Evolutionary conservation across 2,888 invertebrate species (phyloP), one percentile per base, ranked within the genome.

Genomic region (Watsonalla binaria): DNA sequence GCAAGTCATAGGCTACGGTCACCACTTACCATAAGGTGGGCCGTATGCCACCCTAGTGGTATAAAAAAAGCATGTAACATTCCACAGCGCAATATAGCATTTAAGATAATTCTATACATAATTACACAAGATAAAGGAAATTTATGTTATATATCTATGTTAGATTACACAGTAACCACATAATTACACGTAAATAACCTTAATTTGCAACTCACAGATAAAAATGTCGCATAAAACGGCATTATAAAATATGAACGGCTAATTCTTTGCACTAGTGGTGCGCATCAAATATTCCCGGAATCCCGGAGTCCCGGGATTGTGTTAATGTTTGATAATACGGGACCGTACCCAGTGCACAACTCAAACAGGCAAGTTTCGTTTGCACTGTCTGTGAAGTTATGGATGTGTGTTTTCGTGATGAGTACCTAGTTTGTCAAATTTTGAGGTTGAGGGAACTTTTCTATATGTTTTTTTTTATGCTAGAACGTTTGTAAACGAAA

Each of bases 311-410:
- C 63, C 56, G 62, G 59, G 60, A 58, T 58, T 56, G 48, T 52
- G 61, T 67, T 68, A 67, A 67, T 68, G 55, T 68, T 67, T 65
- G 63, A 67, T 62, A 56, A 51, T 54, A 59, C 60, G 65, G 58
- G 65, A 65, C 61, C 65, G 54, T 61, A 39, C 14, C n/a, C 42
- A n/a, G 51, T 33, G n/a, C n/a, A 5, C 9, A 24, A 11, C 24
- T 46, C 24, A 24, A 8, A 42, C 42, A 42, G 8, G 11, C 42
- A 11, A 42, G 9, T 42, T 42, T 11, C 9, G 42, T 42, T 42
- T 11, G 42, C 11, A 42, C 8, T 42, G 11, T 42, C 7, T 9
- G 7, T 42, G 8, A 8, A 11, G 42, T 42, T 11, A 11, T 5
- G 8, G 42, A 42, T 42, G 37, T 11, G 8, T 42, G 42, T 0